These are phyloP conservation scores for Ptychoptera albimana DNA, from an alignment of 2,888 invertebrate species.

Conservation along the genomic window DNA sequence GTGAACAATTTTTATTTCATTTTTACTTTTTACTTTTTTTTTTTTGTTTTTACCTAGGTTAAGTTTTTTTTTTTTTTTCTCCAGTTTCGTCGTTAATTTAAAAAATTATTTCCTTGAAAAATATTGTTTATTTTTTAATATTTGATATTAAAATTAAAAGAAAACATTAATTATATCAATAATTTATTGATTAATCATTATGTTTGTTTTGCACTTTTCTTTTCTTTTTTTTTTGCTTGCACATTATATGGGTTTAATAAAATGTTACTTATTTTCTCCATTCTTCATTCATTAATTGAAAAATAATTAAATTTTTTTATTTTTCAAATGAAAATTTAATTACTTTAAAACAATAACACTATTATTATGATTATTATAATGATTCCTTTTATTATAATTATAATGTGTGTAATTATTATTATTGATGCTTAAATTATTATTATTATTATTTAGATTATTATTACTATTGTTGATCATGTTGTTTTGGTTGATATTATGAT, in stretches of 20 bases:
- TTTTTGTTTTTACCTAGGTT: no score
- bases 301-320: no score
- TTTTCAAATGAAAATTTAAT: background rate
- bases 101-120: no score
- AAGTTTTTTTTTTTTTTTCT: background rate
- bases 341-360: conserved; percentile 15
- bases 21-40: no score
- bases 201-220: background rate
- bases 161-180: no score
- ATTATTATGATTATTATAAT: conserved; percentile 7
- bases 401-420: conserved; percentile 9
- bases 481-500: conserved; percentile 1
- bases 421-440: background rate
- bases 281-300: no score
- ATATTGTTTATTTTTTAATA: no score
- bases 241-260: no score
- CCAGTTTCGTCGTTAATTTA: no score
- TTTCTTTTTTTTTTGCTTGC: background rate
- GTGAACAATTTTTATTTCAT: no score
- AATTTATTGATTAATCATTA: background rate
- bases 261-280: no score
- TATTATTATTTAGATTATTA: conserved; percentile 3
- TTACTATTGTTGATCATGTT: background rate
- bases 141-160: no score
- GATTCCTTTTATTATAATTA: conserved; percentile 7